Percentiles rank a stretch among this genome's conserved stretches.
Evolutionary conservation across 2,113 vertebrate species (phyloP).

Genomic region (Donacobius atricapilla): DNA sequence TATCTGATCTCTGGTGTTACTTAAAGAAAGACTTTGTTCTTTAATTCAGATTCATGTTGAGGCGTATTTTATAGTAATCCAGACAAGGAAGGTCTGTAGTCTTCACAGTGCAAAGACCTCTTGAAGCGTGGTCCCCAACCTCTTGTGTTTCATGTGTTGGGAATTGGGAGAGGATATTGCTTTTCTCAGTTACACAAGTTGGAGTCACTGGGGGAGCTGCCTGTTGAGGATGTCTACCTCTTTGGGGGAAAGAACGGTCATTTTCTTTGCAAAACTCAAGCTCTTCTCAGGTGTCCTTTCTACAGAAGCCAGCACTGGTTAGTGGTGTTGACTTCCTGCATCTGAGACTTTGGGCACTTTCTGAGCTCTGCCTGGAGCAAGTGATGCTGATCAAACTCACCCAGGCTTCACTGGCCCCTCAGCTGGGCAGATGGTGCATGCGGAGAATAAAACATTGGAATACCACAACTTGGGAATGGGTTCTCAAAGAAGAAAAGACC

Average conservation of each 20-base stretch:
- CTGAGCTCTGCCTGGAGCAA: not conserved
- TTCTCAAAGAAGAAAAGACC: not conserved
- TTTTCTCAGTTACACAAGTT: not conserved
- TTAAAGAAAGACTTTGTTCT: not conserved
- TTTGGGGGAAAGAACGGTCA: not conserved
- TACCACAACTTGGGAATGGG: not conserved
- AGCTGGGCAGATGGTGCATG: not conserved
- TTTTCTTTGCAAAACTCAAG: not conserved
- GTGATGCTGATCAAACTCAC: not conserved
- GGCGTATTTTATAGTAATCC: not conserved
- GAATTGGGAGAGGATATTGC: not conserved
- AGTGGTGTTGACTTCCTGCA: not conserved
- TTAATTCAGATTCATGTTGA: not conserved
- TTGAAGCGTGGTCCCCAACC: not conserved
- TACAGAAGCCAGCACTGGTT: not conserved
- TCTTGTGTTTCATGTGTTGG: not conserved
- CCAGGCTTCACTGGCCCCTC: not conserved
- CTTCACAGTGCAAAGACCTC: not conserved
- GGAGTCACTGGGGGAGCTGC: not conserved
- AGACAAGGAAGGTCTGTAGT: not conserved
- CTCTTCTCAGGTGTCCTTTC: not conserved
- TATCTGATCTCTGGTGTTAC: not conserved
- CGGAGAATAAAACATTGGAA: not conserved
- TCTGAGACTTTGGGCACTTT: not conserved
- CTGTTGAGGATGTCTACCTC: rapidly evolving